Conservation (phyloP, 23 tunicate genomes). For the Trididemnum nubilum region DNA sequence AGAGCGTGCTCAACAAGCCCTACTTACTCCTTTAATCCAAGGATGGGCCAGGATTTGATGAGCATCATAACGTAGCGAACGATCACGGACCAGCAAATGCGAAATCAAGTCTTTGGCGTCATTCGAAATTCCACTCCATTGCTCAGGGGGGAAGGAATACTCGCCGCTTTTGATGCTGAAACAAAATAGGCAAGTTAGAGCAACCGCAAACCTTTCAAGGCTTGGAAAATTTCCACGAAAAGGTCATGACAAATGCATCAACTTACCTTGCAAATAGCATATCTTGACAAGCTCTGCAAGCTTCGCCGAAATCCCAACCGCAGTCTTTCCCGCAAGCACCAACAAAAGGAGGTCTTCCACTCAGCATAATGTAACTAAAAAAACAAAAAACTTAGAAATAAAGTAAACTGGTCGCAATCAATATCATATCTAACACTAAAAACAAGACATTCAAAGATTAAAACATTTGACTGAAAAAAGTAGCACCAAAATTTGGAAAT, state of each 20-base stretch:
- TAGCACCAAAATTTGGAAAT: too few species aligned
- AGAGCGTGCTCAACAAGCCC: too few species aligned
- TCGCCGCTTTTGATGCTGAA: conserved; percentile 94
- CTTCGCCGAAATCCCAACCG: conserved; percentile 98
- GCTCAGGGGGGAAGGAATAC: conserved; percentile 89
- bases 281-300: conserved; percentile 94
- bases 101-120: conserved; percentile 98
- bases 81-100: conserved; percentile 85
- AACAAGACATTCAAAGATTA: too few species aligned
- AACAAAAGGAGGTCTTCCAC: conserved; percentile 98
- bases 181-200: not conserved
- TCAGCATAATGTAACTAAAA: conserved; percentile 88
- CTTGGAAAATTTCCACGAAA: too few species aligned
- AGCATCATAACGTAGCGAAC: conserved; percentile 77
- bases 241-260: conserved; percentile 42
- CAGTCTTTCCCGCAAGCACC: conserved; percentile 99
- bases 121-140: conserved; percentile 82
- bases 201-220: not conserved
- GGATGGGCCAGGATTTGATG: conserved; percentile 88
- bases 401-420: not conserved
- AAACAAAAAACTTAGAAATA: not conserved
- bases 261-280: conserved; percentile 92
- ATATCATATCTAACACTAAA: too few species aligned
- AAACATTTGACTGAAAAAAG: too few species aligned
- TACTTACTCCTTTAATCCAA: conserved; percentile 91